Evolutionary conservation across 2,797 vertebrate species (phyloP), one percentile per base, ranked within the genome.

Genomic region (Hybognathus amarus): DNA sequence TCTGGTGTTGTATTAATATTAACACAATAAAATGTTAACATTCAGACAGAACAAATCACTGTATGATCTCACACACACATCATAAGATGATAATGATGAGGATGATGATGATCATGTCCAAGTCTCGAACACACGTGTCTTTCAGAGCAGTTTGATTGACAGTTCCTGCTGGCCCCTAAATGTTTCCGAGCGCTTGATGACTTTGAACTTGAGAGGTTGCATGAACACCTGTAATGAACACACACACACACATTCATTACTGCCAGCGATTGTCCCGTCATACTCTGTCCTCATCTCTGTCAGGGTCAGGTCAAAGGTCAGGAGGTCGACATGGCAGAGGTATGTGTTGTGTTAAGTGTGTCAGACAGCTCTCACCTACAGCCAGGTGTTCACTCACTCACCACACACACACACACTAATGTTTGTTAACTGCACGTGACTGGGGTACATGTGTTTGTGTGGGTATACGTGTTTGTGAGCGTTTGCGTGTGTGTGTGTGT

Each of bases 271-370:
- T 77, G 54, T 77, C 56, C 75, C 38, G 38, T 87, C 79, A 77
- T 47, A 36, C 83, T 66, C 70, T 85, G 78, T 73, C 77, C 50
- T 54, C 22, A 69, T 71, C 36, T 75, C 30, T 66, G 59, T 24
- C 59, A 56, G 79, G 85, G 85, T 84, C 61, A 88, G 93, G 93
- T 94, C 93, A 89, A 85, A 82, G 92, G 92, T 94, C 89, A 90
- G 45, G 45, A 93, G 95, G 92, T 94, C 87, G 63, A 90, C 89
- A 87, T 33, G 77, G 90, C 90, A 90, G 91, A 91, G 91, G 90
- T 86, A 90, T 94, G 94, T 95, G 94, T 94, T 94, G 94, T 95
- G 94, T 94, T 95, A 95, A 95, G 94, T 95, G 94, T 93, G 89
- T 91, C 91, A 94, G 92, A 91, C 94, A 92, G 88, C 87, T 90